These are phyloP conservation scores for Protodeltote pygarga DNA, from an alignment of 2,888 invertebrate species.

Conservation along the genomic window DNA sequence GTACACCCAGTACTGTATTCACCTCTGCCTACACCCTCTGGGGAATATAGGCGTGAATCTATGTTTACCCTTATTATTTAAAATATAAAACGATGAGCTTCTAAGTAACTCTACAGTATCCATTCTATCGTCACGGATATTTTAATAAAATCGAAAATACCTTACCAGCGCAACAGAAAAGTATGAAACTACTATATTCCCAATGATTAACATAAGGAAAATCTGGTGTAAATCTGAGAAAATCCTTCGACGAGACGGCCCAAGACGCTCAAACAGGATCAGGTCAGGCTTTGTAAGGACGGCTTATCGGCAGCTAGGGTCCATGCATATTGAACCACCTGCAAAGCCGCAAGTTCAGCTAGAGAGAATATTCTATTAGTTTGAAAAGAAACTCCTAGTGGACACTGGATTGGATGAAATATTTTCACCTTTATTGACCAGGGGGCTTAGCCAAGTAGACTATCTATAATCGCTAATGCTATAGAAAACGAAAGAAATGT, in stretches of 20 bases:
- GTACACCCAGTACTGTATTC: too few species aligned
- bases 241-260: conserved; percentile 56
- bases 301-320: conserved; percentile 73
- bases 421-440: neutral
- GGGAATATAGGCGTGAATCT: too few species aligned
- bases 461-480: too few species aligned
- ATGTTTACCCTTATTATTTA: too few species aligned
- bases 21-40: too few species aligned
- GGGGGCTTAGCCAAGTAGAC: too few species aligned
- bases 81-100: too few species aligned
- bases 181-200: conserved; percentile 21
- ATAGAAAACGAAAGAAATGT: too few species aligned
- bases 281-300: conserved; percentile 69
- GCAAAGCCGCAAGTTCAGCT: conserved; percentile 53
- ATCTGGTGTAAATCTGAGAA: conserved; percentile 65
- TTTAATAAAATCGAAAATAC: conserved; percentile 6
- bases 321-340: conserved; percentile 77
- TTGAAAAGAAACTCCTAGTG: conserved; percentile 34
- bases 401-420: neutral
- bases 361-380: conserved; percentile 70
- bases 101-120: too few species aligned
- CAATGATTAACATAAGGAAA: conserved; percentile 45
- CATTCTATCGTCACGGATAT: neutral
- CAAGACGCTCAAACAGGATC: conserved; percentile 75
- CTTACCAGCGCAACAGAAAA: conserved; percentile 4